Percentiles rank a stretch among this genome's conserved stretches.
phyloP scores from a whole-genome alignment of 2,797 vertebrate species.

The Argentina silus region DNA sequence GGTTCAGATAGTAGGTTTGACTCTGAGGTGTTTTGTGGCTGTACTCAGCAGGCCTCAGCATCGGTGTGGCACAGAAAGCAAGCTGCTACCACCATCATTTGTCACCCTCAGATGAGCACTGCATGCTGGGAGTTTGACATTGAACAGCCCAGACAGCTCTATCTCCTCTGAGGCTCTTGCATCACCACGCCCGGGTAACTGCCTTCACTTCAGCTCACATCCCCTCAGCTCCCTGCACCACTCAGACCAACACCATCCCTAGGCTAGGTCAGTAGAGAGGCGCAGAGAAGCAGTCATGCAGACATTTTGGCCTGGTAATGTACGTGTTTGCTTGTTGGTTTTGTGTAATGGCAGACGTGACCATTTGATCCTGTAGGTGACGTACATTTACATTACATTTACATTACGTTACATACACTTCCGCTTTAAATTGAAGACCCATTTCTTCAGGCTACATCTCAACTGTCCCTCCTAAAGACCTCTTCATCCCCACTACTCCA shows the following conservation, averaged over 20 bases:
- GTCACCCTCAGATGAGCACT: slow-evolving; percentile 8
- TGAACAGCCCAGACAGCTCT: not conserved
- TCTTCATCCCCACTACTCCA: no score
- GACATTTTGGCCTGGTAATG: slow-evolving; percentile 11
- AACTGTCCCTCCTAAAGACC: no score
- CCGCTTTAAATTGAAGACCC: no score
- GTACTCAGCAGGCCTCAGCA: not conserved
- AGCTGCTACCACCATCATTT: not conserved
- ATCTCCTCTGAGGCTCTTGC: slow-evolving; percentile 19
- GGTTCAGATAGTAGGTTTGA: not conserved
- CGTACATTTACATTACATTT: no score
- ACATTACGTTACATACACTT: no score
- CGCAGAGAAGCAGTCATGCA: slow-evolving; percentile 26
- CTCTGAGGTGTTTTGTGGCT: not conserved
- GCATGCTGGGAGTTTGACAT: slow-evolving; percentile 13
- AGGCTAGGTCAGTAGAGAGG: not conserved
- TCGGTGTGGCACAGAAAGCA: not conserved
- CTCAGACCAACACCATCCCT: slow-evolving; percentile 6
- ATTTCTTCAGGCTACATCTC: no score
- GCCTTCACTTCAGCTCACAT: slow-evolving; percentile 12
- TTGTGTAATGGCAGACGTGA: slow-evolving; percentile 56
- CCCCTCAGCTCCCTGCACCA: not conserved
- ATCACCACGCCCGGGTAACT: slow-evolving; percentile 13
- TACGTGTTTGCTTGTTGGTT: slow-evolving; percentile 56
- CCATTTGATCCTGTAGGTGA: slow-evolving; percentile 52